phyloP scores from a whole-genome alignment of 2,797 vertebrate genomes.

The Eptatretus atami region DNA sequence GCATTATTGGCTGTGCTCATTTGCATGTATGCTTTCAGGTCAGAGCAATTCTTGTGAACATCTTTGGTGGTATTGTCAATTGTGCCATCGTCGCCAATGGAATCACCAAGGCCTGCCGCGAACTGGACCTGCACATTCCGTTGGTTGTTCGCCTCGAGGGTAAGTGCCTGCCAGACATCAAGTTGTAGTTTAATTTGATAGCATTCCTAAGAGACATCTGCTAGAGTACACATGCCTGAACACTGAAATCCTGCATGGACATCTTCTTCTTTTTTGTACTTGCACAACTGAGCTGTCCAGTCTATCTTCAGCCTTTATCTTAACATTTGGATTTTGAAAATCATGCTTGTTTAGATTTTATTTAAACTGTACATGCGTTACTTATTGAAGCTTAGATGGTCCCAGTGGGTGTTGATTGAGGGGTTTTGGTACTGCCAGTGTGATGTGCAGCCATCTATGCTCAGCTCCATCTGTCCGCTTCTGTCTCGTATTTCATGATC shows the following conservation, averaged over 20 bases:
- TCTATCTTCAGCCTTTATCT: no score
- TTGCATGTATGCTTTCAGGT: slow-evolving; percentile 21
- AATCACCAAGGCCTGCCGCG: slow-evolving; percentile 70
- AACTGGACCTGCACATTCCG: slow-evolving; percentile 66
- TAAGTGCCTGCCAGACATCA: slow-evolving; percentile 12
- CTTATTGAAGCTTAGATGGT: no score
- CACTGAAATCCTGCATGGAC: neutral
- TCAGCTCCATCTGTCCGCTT: no score
- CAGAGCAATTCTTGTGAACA: slow-evolving; percentile 82
- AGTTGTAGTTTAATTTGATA: neutral
- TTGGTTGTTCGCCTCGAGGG: slow-evolving; percentile 86
- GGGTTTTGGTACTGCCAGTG: no score
- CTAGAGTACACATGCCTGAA: neutral
- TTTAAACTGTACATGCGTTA: no score
- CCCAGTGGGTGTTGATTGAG: no score
- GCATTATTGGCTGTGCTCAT: no score
- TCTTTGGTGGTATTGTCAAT: slow-evolving; percentile 91
- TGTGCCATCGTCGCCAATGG: slow-evolving; percentile 90
- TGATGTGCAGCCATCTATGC: no score
- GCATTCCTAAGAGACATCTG: neutral
- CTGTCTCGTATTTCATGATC: no score
- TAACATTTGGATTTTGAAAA: no score
- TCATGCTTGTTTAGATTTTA: no score
- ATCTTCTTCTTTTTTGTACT: neutral
- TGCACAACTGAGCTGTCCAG: no score